Evolutionary conservation across 2,113 vertebrate species (phyloP).

Genomic region (Labeo catla): DNA sequence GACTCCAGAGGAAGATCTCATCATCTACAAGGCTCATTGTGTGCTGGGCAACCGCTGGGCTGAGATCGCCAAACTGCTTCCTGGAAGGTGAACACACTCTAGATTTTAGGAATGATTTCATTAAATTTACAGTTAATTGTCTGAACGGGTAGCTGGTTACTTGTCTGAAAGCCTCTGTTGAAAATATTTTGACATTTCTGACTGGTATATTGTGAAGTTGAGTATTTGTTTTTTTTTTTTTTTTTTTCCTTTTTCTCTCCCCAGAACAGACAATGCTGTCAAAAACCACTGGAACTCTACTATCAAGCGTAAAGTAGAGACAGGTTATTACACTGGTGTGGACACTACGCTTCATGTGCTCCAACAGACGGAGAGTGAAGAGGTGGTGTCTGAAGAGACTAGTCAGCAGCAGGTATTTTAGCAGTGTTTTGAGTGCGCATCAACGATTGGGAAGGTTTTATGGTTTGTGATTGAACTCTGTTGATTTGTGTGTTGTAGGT

Average conservation of each 20-base stretch:
- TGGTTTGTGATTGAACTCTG: neutral
- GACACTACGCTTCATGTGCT: conserved; percentile 72
- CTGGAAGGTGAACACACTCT: conserved; percentile 81
- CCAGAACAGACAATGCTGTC: conserved; percentile 95
- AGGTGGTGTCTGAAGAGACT: conserved; percentile 64
- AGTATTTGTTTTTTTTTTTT: neutral
- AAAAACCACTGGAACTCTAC: conserved; percentile 99
- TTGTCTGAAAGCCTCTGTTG: too few species aligned
- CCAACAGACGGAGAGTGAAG: conserved; percentile 82
- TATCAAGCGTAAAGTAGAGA: conserved; percentile 95
- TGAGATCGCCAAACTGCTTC: conserved; percentile 95
- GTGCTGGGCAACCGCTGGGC: conserved; percentile 97
- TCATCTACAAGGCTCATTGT: conserved; percentile 96
- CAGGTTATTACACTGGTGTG: conserved; percentile 83
- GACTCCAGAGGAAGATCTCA: conserved; percentile 94
- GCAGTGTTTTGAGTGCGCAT: neutral
- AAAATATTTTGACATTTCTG: too few species aligned
- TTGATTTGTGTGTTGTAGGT: conserved; percentile 56
- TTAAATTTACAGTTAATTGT: too few species aligned
- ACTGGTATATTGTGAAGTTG: too few species aligned
- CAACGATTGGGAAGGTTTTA: too few species aligned
- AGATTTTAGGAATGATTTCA: neutral
- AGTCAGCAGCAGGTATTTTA: conserved; percentile 54
- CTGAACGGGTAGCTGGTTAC: too few species aligned
- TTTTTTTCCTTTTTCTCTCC: neutral